Base-by-base conservation (phyloP, 2,113 vertebrate genomes). In the Trogon surrucura region DNA sequence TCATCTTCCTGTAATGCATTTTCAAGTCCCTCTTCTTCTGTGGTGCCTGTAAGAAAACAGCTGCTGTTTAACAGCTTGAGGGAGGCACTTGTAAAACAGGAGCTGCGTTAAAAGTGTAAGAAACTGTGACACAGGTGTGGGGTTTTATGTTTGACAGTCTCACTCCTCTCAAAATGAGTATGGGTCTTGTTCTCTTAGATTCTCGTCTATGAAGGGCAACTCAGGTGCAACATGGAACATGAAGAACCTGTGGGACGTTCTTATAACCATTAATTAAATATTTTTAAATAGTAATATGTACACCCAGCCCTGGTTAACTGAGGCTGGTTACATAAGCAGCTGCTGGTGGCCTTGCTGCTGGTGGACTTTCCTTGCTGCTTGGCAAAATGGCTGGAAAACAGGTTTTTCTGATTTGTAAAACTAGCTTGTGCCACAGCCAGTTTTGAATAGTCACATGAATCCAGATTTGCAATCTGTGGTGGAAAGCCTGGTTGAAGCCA, bases 181-280 rank as follows among this genome's bases (percentile, higher is more conserved):
- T 0, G 6, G 17, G 44, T 62, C 41, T 85, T 77, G 27, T 71
- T 90, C 60, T 91, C n/a, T 45, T 36, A 51, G 26, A 83, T 36
- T 22, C 23, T 83, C 12, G 36, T 36, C 47, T 78, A 48, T 0
- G 0, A 83, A 93, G 53, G 71, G 32, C 67, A 73, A 51, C 25
- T 84, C 19, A 72, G 81, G 21, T 65, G 62, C 17, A 32, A 34
- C 45, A 19, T 2, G 14, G n/a, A 75, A 36, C 23, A 38, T 60
- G 36, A 67, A 57, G n/a, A 81, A 74, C 50, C 25, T 62, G 34
- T 71, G 48, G n/a, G 56, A 94, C 11, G 60, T 78, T 92, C 44
- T 66, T 84, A 36, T 13, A 85, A 91, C 75, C 19, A 30, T 79
- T 65, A 87, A 91, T 91, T 93, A 94, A 83, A 72, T 80, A 51